These are phyloP conservation scores for Toxotes lorentzi DNA, from an alignment of 2,797 vertebrate species.

Conservation along the genomic window DNA sequence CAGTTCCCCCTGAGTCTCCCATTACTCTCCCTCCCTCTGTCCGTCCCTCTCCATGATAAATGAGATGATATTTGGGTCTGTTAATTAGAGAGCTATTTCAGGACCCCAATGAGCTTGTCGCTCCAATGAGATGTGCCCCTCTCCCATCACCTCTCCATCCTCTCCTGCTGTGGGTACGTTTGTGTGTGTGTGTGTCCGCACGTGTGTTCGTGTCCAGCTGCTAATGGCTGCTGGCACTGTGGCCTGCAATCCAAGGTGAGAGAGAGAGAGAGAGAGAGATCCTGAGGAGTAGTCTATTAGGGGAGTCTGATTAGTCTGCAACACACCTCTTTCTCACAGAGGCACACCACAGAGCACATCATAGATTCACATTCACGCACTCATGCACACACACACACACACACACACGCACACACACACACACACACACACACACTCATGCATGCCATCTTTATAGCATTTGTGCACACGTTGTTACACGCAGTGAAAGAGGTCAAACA, in stretches of 20 bases:
- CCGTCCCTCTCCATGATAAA: conserved; percentile 72
- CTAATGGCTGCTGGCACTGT: conserved; percentile 66
- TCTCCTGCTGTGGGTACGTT: conserved; percentile 34
- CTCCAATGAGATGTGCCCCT: conserved; percentile 73
- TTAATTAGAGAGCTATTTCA: conserved; percentile 85
- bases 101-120: conserved; percentile 64
- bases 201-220: conserved; percentile 51
- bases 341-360: conserved; percentile 1
- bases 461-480: conserved; percentile 6
- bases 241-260: conserved; percentile 34
- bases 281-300: conserved; percentile 58
- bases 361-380: conserved; percentile 12
- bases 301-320: conserved; percentile 56
- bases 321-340: conserved; percentile 25
- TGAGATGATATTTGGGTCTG: conserved; percentile 81
- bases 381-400: conserved; percentile 1
- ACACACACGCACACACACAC: conserved; percentile 1
- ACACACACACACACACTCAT: not conserved
- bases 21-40: conserved; percentile 49
- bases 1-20: conserved; percentile 23
- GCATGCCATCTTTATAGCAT: conserved; percentile 6
- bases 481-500: conserved; percentile 26
- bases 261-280: conserved; percentile 43
- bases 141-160: conserved; percentile 65
- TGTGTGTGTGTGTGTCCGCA: conserved; percentile 28